Conservation (phyloP, 2,113 vertebrate genomes). For the Anoura caudifer region DNA sequence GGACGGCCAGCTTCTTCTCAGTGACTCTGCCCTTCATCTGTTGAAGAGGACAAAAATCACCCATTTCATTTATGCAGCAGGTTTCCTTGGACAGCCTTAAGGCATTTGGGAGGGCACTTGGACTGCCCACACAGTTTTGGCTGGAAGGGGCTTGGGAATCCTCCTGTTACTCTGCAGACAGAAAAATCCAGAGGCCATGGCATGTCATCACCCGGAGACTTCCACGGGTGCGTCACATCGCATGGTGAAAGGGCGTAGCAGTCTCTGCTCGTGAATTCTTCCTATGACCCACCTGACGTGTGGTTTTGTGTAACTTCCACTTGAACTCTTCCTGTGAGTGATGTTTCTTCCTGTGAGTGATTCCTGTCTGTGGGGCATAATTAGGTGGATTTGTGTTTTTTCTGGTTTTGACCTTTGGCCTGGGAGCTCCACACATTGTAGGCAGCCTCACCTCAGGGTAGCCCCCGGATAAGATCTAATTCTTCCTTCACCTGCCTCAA, state of each 20-base stretch:
- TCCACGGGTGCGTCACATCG: neutral
- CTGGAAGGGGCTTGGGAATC: neutral
- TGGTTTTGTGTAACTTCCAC: neutral
- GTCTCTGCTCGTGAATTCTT: neutral
- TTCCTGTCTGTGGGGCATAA: neutral
- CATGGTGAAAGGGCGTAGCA: neutral
- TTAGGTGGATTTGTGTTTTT: neutral
- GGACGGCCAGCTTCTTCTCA: constrained; percentile 31
- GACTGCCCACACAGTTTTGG: neutral
- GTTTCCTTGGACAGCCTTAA: neutral
- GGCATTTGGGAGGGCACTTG: neutral
- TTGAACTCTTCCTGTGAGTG: neutral
- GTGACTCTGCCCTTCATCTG: constrained; percentile 27
- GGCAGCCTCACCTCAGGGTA: neutral
- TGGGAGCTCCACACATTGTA: neutral
- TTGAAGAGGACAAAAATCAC: constrained; percentile 39
- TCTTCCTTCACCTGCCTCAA: neutral
- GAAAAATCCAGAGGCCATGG: neutral
- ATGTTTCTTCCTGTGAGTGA: neutral
- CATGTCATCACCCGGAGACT: neutral
- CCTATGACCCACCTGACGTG: neutral
- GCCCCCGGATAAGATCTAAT: neutral
- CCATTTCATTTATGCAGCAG: neutral
- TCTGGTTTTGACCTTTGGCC: neutral
- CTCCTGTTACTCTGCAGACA: neutral